phyloP scores from a whole-genome alignment of 1,140 invertebrate genomes.

The Thalassaphorura encarpata region DNA sequence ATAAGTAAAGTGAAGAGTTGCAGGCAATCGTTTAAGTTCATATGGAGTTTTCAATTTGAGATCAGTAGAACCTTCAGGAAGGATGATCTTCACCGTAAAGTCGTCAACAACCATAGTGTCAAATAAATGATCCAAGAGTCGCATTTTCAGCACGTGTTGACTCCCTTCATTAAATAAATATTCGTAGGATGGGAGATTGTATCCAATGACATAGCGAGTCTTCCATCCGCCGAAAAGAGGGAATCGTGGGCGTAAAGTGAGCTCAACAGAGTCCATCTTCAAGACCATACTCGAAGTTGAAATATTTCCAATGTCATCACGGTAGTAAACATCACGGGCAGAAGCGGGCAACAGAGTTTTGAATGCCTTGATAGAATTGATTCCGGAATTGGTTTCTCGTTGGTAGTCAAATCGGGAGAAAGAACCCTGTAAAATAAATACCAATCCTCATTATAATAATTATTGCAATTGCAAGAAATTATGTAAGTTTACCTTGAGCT shows the following conservation, averaged over 20 bases:
- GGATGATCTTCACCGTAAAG: constrained; percentile 76
- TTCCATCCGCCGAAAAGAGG: constrained; percentile 99
- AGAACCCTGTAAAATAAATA: constrained; percentile 49
- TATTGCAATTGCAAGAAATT: not conserved
- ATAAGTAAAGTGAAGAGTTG: constrained; percentile 82
- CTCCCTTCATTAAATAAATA: constrained; percentile 69
- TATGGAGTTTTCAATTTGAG: constrained; percentile 77
- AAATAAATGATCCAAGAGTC: constrained; percentile 88
- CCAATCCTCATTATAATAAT: not conserved
- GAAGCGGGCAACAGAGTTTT: constrained; percentile 86
- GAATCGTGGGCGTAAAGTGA: constrained; percentile 89
- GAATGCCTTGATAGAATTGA: constrained; percentile 81
- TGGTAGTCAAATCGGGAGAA: constrained; percentile 94
- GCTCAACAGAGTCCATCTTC: constrained; percentile 81
- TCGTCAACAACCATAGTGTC: constrained; percentile 95
- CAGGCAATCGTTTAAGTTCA: constrained; percentile 57
- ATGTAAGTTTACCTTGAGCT: constrained; percentile 50
- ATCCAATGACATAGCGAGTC: constrained; percentile 92
- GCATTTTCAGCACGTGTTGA: constrained; percentile 79
- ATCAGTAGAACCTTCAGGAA: constrained; percentile 83
- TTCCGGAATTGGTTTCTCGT: constrained; percentile 69
- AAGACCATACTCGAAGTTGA: constrained; percentile 88
- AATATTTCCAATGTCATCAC: constrained; percentile 99
- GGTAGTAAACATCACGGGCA: constrained; percentile 82
- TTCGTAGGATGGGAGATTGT: constrained; percentile 95